Conservation (phyloP, 1,140 invertebrate species). For the Hyles euphorbiae region DNA sequence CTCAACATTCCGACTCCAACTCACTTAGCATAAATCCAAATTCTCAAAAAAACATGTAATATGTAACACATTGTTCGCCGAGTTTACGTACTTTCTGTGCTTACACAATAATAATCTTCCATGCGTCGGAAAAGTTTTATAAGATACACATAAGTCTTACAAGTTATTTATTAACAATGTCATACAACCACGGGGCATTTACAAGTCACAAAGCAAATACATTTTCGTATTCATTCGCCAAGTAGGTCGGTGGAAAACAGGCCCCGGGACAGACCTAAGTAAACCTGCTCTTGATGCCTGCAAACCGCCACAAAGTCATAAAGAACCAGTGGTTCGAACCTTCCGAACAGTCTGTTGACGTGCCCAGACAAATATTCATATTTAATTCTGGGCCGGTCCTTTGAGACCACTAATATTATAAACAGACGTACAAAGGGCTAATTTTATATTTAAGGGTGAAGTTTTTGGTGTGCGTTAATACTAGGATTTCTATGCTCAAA, state of each 20-base stretch:
- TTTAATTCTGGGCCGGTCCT: constrained; percentile 55
- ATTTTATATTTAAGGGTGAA: constrained; percentile 19
- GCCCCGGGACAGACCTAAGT: constrained; percentile 56
- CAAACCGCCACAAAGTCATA: constrained; percentile 45
- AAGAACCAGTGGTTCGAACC: constrained; percentile 49
- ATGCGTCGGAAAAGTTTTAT: constrained; percentile 6
- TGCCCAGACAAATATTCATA: constrained; percentile 66
- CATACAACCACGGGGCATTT: constrained; percentile 49
- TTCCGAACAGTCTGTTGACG: constrained; percentile 48
- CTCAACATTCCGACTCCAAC: too few species aligned
- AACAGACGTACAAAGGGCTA: constrained; percentile 38
- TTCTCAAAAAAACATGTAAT: neutral
- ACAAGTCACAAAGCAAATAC: constrained; percentile 64
- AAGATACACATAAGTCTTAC: constrained; percentile 24
- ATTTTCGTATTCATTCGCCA: constrained; percentile 45
- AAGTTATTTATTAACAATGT: constrained; percentile 55
- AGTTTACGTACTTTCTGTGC: neutral
- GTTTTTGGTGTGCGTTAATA: neutral
- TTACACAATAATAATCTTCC: constrained; percentile 1
- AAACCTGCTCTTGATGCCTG: constrained; percentile 46
- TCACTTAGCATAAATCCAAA: neutral
- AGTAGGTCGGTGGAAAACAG: constrained; percentile 43
- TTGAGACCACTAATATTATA: constrained; percentile 49
- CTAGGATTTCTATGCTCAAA: too few species aligned
- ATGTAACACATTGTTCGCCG: neutral